Evolutionary conservation across 2,797 vertebrate species (phyloP), one percentile per base, ranked within the genome.

Genomic region (Triplophysa bombifrons): DNA sequence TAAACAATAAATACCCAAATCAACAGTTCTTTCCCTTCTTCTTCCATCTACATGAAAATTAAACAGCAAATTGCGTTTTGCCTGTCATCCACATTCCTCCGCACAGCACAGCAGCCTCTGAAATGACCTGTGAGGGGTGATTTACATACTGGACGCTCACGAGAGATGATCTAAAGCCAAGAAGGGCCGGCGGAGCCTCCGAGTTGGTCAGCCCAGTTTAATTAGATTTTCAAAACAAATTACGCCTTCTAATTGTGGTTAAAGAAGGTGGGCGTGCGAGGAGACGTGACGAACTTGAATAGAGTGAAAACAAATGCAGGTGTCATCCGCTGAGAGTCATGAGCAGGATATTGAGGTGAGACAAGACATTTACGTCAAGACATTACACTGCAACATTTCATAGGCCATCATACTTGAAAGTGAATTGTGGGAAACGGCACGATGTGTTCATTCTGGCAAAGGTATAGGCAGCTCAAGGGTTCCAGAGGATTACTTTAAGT

Each of bases 181-280:
- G 76, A 2, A 11, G 27, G 46, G 58, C 61, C 68, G 83, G 13
- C 55, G 68, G 44, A 87, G 86, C 74, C 82, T 80, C 80, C 81
- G 79, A 81, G 85, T 82, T 83, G 88, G 88, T 89, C 85, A 85
- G 80, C 84, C 79, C 80, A 85, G 87, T 90, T 89, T 92, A 93
- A 94, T 93, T 92, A 89, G 86, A 90, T 91, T 90, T 88, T 86
- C 84, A 92, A 91, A 93, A 92, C 90, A 91, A 92, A 92, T 93
- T 90, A 91, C 90, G 88, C 87, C 82, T 80, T 86, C 87, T 92
- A 92, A 92, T 92, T 88, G 74, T 53, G 76, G 88, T 90, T 90
- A 89, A 90, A 80, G 85, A 82, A 69, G 20, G 63, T 56, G 48
- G 34, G 60, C 78, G 60, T 74, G 11, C 38, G 58, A 67, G 73